Conservation (phyloP, 2,888 invertebrate species). For the Steinernema carpocapsae region DNA sequence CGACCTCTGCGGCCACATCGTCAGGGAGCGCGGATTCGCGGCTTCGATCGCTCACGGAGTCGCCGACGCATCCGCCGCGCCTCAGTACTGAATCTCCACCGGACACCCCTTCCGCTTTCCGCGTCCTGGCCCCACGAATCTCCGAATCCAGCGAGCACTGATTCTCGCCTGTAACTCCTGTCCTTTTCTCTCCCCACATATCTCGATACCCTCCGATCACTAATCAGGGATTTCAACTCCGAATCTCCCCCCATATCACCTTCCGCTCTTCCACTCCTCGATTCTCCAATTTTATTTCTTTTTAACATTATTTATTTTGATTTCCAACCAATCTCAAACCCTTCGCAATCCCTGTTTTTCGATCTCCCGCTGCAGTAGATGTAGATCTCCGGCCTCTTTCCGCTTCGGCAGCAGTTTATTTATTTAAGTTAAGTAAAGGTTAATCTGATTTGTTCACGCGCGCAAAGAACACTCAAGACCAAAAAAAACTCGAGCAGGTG, state of each 20-base stretch:
- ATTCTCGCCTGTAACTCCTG: too few relatives aligned
- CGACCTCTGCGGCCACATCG: neutral
- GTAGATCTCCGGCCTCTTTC: too few relatives aligned
- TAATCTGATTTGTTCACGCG: too few relatives aligned
- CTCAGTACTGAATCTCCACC: neutral
- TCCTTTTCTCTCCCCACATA: neutral
- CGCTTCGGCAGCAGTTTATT: too few relatives aligned
- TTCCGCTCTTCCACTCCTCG: neutral
- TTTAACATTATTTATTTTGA: too few relatives aligned
- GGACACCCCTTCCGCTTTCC: neutral
- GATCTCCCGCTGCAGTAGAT: too few relatives aligned
- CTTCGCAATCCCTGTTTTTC: too few relatives aligned
- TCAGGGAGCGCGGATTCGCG: neutral
- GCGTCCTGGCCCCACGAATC: neutral
- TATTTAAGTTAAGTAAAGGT: too few relatives aligned
- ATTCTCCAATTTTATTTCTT: too few relatives aligned
- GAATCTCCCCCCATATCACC: neutral
- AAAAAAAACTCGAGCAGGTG: neutral
- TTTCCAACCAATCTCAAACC: too few relatives aligned
- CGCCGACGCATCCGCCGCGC: neutral
- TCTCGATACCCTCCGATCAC: neutral
- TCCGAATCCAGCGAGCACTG: neutral
- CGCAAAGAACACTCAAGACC: neutral
- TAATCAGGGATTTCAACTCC: neutral
- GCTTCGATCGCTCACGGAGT: neutral